These are phyloP conservation scores for Callosobruchus maculatus DNA, from an alignment of 2,888 invertebrate species.

Conservation along the genomic window DNA sequence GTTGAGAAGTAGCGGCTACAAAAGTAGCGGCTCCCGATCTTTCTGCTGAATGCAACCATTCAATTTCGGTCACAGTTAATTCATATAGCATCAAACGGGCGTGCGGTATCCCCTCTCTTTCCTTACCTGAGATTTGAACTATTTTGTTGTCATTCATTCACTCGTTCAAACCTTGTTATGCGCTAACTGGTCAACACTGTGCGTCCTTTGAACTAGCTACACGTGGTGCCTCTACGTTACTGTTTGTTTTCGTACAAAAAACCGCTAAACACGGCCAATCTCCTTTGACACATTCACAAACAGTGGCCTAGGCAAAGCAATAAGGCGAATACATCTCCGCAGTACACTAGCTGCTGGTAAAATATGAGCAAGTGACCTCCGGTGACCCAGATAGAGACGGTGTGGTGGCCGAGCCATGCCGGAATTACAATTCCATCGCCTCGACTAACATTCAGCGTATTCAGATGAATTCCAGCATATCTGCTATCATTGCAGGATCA, in stretches of 20 bases:
- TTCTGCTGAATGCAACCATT: too few relatives aligned
- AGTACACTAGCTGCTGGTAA: background rate
- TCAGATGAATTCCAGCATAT: background rate
- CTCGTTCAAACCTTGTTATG: too few relatives aligned
- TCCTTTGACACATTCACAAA: background rate
- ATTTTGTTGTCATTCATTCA: too few relatives aligned
- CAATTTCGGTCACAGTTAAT: too few relatives aligned
- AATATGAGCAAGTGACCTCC: constrained; percentile 2
- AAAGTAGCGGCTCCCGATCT: too few relatives aligned
- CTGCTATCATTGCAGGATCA: too few relatives aligned
- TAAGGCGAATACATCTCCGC: background rate
- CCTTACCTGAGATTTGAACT: too few relatives aligned
- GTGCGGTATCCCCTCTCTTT: too few relatives aligned
- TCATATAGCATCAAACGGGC: too few relatives aligned
- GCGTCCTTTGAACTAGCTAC: too few relatives aligned
- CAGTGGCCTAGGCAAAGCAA: background rate
- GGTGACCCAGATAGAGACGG: background rate
- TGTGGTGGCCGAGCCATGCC: background rate
- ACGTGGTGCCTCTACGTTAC: background rate
- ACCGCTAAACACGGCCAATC: background rate
- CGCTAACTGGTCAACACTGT: too few relatives aligned
- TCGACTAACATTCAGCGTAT: background rate
- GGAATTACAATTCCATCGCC: background rate
- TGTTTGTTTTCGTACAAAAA: background rate
- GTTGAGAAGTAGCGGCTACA: too few relatives aligned